These are phyloP conservation scores for Pteronotus mesoamericanus DNA, from an alignment of 2,797 vertebrate genomes.

Conservation along the genomic window DNA sequence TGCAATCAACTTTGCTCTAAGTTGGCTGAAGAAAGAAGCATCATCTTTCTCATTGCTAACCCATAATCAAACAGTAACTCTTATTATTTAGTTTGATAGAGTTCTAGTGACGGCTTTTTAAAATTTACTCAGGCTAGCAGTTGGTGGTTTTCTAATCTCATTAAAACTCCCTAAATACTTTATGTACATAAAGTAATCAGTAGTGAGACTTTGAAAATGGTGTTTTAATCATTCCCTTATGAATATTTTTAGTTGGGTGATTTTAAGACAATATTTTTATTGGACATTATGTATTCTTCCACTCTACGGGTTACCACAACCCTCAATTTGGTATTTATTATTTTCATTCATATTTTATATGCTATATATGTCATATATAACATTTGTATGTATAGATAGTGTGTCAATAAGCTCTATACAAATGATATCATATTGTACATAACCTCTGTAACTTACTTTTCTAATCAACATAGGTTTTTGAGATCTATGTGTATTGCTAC, in stretches of 20 bases:
- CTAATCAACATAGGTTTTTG: not conserved
- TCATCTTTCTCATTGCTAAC: slow-evolving; percentile 25
- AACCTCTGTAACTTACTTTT: not conserved
- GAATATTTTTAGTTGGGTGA: not conserved
- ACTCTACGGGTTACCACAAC: not conserved
- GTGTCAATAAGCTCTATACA: not conserved
- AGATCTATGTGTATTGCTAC: not conserved
- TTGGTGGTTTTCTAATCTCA: slow-evolving; percentile 15
- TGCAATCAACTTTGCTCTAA: slow-evolving; percentile 28
- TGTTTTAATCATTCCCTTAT: not conserved
- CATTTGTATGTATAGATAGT: not conserved
- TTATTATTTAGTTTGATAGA: slow-evolving; percentile 44
- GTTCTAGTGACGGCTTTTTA: not conserved
- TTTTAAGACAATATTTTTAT: not conserved
- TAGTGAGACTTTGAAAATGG: not conserved
- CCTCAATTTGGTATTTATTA: not conserved
- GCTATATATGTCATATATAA: not conserved
- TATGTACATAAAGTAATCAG: not conserved
- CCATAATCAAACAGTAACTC: slow-evolving; percentile 32
- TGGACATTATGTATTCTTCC: not conserved
- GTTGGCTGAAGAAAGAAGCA: not conserved
- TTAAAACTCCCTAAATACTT: slow-evolving; percentile 19
- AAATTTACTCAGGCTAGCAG: slow-evolving; percentile 3
- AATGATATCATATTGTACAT: not conserved
- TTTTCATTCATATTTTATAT: slow-evolving; percentile 9